Evolutionary conservation across 2,888 invertebrate genomes (phyloP), one percentile per base, ranked within the genome.

Genomic region (Lycia hirtaria): DNA sequence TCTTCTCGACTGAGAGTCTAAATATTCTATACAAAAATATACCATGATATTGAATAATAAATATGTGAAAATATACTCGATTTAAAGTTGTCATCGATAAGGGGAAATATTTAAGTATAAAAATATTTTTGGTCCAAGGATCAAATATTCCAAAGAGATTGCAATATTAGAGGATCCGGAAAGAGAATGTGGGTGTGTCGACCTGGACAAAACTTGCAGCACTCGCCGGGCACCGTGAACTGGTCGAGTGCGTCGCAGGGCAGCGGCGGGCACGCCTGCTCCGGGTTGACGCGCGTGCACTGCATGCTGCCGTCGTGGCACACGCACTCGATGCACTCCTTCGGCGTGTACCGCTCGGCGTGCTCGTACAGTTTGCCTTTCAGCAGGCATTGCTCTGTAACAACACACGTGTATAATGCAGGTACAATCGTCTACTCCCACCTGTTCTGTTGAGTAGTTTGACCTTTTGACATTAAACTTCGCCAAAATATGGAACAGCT

Each of bases 151-250:
- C n/a, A n/a, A n/a, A n/a, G n/a, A n/a, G n/a, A n/a, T n/a, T n/a
- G n/a, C n/a, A n/a, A n/a, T n/a, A n/a, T n/a, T n/a, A n/a, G n/a
- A n/a, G n/a, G n/a, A n/a, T n/a, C n/a, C n/a, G 2, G n/a, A 10
- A 30, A n/a, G 12, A 4, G 30, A 7, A 22, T 0, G 14, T 47
- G 5, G 54, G 22, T 86, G 22, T 7, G 20, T 20, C n/a, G 4
- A 96, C 97, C 97, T 91, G 96, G 96, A 86, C 98, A 98, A 81
- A 96, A 96, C 84, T 96, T 96, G 93, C 98, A 98, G 92, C 97
- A 98, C 85, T 97, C 96, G 58, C 96, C 97, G 45, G 96, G 95
- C 61, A 96, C 96, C 71, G 94, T 94, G 83, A 97, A 95, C 88
- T 96, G 96, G 79, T 96, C 94, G 64, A 94, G 93, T 47, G 93